These are phyloP conservation scores for Brachylomia viminalis DNA, from an alignment of 2,888 invertebrate species.

Conservation along the genomic window DNA sequence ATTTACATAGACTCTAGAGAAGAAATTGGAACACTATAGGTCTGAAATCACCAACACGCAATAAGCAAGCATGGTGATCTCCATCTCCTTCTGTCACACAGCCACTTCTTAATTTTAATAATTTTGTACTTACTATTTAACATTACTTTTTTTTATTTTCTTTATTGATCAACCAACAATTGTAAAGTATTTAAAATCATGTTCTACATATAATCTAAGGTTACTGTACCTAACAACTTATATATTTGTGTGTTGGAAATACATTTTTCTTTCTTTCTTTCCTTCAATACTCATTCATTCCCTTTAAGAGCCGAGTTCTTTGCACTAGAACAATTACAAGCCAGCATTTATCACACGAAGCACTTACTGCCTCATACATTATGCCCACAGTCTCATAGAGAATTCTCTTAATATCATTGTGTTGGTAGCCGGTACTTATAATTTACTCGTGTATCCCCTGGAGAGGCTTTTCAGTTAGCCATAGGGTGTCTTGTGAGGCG, in stretches of 20 bases:
- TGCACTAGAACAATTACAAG: not conserved
- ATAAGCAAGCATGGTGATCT: not conserved
- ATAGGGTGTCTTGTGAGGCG: slow-evolving; percentile 63
- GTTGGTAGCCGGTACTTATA: slow-evolving; percentile 43
- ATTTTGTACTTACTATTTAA: not conserved
- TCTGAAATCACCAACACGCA: not conserved
- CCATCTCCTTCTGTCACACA: not conserved
- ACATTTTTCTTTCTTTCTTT: not conserved
- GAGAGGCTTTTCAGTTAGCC: slow-evolving; percentile 69
- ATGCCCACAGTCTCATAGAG: slow-evolving; percentile 27
- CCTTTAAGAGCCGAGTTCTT: not conserved
- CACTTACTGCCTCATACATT: slow-evolving; percentile 32
- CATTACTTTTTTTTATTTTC: not conserved
- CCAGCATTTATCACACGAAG: slow-evolving; percentile 10
- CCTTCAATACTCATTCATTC: not conserved
- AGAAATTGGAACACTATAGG: not conserved
- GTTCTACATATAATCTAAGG: not conserved
- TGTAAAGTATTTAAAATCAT: not conserved
- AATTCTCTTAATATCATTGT: slow-evolving; percentile 56
- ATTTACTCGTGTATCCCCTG: slow-evolving; percentile 61
- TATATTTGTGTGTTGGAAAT: not conserved
- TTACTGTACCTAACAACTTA: not conserved
- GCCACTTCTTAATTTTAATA: too few species aligned
- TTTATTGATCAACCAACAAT: not conserved
- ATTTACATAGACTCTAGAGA: not conserved